Evolutionary conservation across 2,888 invertebrate species (phyloP).

Genomic region (Zaprionus obscuricornis): DNA sequence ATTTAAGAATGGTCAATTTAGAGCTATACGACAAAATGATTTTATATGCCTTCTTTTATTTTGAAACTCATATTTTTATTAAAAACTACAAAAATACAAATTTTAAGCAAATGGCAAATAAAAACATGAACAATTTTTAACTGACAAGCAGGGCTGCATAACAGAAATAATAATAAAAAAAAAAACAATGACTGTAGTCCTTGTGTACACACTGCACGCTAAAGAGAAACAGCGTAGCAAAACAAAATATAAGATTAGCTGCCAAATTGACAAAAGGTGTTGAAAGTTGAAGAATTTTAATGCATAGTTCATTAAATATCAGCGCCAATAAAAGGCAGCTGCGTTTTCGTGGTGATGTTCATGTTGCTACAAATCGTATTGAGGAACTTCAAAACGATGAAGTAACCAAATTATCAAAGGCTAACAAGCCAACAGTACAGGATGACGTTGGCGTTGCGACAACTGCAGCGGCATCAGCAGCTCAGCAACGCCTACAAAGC

Average conservation of each 20-base stretch:
- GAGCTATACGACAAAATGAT: too few species aligned
- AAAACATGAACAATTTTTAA: too few species aligned
- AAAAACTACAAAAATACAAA: too few species aligned
- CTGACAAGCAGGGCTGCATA: constrained; percentile 26
- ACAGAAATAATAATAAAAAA: neutral
- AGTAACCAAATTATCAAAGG: constrained; percentile 32
- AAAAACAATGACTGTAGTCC: neutral
- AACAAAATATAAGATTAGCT: constrained; percentile 52
- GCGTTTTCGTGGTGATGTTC: constrained; percentile 62
- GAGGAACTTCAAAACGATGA: constrained; percentile 53
- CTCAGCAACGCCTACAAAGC: constrained; percentile 44
- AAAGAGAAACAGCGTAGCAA: constrained; percentile 51
- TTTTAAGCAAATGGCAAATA: too few species aligned
- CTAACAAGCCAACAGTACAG: constrained; percentile 40
- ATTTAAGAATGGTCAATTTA: too few species aligned
- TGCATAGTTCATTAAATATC: constrained; percentile 44
- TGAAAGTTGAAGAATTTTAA: constrained; percentile 24
- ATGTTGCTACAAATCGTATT: constrained; percentile 35
- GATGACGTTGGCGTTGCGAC: constrained; percentile 61
- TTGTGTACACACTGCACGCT: constrained; percentile 25
- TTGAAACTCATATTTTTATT: too few species aligned
- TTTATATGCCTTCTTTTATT: too few species aligned
- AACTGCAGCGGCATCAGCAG: constrained; percentile 9
- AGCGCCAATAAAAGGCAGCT: constrained; percentile 53
- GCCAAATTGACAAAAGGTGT: constrained; percentile 16